Conservation (phyloP, 2,797 vertebrate genomes). For the Gadopsis marmoratus region DNA sequence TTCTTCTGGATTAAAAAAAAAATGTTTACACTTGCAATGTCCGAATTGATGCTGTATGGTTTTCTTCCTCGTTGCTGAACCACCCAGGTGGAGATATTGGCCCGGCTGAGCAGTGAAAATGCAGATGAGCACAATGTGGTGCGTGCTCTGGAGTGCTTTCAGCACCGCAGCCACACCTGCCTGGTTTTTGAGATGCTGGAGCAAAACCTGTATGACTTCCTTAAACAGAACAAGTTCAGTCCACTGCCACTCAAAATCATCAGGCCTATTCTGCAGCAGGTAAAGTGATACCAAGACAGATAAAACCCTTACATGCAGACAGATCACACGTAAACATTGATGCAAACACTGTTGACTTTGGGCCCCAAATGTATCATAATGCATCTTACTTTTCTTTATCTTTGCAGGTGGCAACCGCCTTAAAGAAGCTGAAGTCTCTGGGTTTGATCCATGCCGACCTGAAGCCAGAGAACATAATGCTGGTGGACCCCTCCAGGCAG, state of each 20-base stretch:
- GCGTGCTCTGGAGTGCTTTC: slow-evolving; percentile 96
- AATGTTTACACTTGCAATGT: background rate
- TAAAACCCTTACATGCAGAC: background rate
- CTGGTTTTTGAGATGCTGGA: slow-evolving; percentile 99
- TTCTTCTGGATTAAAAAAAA: background rate
- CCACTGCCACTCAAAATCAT: slow-evolving; percentile 97
- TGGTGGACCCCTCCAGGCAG: slow-evolving; percentile 95
- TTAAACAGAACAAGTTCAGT: slow-evolving; percentile 99
- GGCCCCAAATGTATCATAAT: background rate
- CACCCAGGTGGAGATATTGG: slow-evolving; percentile 89
- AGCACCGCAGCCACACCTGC: slow-evolving; percentile 96
- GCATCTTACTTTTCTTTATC: background rate
- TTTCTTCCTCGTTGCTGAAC: background rate
- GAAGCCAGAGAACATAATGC: slow-evolving; percentile 99
- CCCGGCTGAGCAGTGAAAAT: slow-evolving; percentile 93
- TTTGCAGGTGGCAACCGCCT: slow-evolving; percentile 90
- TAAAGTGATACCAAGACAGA: slow-evolving; percentile 22
- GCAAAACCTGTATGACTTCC: slow-evolving; percentile 98
- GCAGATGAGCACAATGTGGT: slow-evolving; percentile 97
- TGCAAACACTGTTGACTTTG: background rate
- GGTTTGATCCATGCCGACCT: slow-evolving; percentile 98
- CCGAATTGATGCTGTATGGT: background rate
- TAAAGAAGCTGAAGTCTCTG: slow-evolving; percentile 97
- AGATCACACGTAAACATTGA: background rate
- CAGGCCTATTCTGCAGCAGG: slow-evolving; percentile 94